Base-by-base conservation (phyloP, 2,888 invertebrate genomes). In the Agrochola litura region DNA sequence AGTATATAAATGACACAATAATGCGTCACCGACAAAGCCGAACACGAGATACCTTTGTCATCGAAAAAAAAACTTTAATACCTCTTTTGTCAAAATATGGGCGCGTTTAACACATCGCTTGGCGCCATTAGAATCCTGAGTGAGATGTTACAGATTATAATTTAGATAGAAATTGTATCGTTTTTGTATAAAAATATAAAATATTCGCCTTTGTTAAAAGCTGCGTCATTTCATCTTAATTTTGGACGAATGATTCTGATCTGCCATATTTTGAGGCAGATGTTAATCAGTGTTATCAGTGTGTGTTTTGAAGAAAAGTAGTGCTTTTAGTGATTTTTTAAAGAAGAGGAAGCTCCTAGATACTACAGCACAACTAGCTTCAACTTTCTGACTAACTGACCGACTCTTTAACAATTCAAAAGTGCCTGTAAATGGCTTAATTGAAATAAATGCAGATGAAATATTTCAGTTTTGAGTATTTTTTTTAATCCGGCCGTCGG, bases 1-100 rank as follows among this genome's bases (percentile, higher is more conserved):
- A 75, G 66, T 73, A 78, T 79, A 79, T 74, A 46, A 46, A 81
- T 84, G 78, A 84, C 85, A 88, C 67, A 86, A 84, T 84, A 84
- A 86, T 79, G 68, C 73, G 79, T 83, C 80, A 85, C 81, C 87
- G 85, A 83, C 87, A 87, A 87, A 86, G 87, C 64, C 67, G 86
- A 64, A 83, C 81, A 85, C 75, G 80, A 63, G 87, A 86, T 86
- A 90, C 89, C 89, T 88, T 80, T 90, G 89, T 92, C 91, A 85
- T 82, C 65, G 74, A 66, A 76, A 79, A 83, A 93, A 70, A 93
- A 93, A 90, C 2, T 25, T 85, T 89, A 91, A 93, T 93, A 93
- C 92, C 92, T 92, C 92, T 88, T 93, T 95, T 94, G 94, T 94
- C 93, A 93, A 91, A 94, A 94, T 92, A 93, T 87, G 89, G 90